Percentiles rank a stretch among this genome's conserved stretches.
Conservation (phyloP, 1,140 invertebrate genomes). For the Coptotermes formosanus region DNA sequence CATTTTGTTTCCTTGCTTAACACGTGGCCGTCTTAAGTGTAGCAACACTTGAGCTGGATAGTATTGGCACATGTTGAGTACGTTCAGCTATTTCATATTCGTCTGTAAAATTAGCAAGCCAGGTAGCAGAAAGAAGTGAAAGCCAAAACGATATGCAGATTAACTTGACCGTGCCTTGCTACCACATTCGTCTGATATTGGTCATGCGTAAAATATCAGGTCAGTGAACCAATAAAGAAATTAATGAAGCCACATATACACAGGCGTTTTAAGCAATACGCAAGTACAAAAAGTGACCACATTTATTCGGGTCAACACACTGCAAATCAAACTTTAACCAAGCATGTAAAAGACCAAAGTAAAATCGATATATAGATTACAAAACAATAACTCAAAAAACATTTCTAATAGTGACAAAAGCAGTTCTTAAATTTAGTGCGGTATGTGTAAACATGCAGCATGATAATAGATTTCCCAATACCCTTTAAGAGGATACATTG, state of each 20-base stretch:
- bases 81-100: neutral
- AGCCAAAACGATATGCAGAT: constrained; percentile 40
- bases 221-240: constrained; percentile 1
- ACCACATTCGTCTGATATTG: neutral
- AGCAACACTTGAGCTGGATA: neutral
- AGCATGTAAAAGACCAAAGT: neutral
- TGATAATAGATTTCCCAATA: too few relatives aligned
- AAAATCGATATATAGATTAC: neutral
- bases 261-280: neutral
- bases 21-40: neutral
- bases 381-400: neutral
- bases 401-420: too few relatives aligned
- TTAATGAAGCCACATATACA: neutral
- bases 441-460: too few relatives aligned
- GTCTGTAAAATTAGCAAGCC: neutral
- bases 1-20: neutral
- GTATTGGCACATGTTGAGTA: neutral
- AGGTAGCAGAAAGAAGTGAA: constrained; percentile 48
- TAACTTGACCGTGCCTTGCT: neutral
- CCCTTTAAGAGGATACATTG: too few relatives aligned
- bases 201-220: neutral
- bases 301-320: neutral
- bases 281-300: neutral
- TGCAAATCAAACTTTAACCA: neutral
- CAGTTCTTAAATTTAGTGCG: too few relatives aligned